Base-by-base conservation (phyloP, 2,113 vertebrate genomes). In the Glaucidium brasilianum region DNA sequence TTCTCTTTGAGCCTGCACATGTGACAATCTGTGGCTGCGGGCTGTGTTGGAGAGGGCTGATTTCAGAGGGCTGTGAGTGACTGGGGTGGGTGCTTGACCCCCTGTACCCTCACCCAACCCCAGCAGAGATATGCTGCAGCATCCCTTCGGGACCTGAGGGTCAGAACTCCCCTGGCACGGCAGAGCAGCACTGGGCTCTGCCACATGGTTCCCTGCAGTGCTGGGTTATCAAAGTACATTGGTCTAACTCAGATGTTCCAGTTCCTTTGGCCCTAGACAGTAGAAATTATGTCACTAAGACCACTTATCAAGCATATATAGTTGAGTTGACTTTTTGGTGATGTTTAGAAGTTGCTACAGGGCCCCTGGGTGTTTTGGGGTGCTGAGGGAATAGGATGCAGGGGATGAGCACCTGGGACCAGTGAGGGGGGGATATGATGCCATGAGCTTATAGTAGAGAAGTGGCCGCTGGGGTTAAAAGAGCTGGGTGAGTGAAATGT, bases 351-450 rank as follows among this genome's bases (percentile, higher is more conserved):
- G 74, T 7, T 20, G 53, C n/a, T 35, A 2, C 2, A 6, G n/a
- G 52, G 34, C 52, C 79, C 39, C 22, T 0, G 2, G 35, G 41
- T 0, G 1, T 35, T 63, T 8, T 5, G 9, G 58, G 26, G 58
- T 5, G 25, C n/a, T 9, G 14, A 45, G 43, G 43, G 16, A 45
- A 45, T 6, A 1, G 25, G 25, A 62, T 10, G 35, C 6, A 0
- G 84, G 55, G 34, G 26, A 16, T 1, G 0, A 21, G 32, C 1
- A 1, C 15, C 23, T 30, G n/a, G 50, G 32, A 11, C 43, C 0
- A 2, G 32, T 18, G 25, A 45, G 32, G 34, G 12, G 37, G 15
- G 2, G 12, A 14, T 11, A 39, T 6, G 2, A 16, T 12, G 59
- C 73, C 2, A 1, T 0, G 1, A 6, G 12, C 15, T 32, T 27